A percentile compares a stretch with the other conserved stretches of the same genome.
These are phyloP conservation scores for Megastigmus dorsalis DNA, from an alignment of 2,888 invertebrate species.

Conservation along the genomic window DNA sequence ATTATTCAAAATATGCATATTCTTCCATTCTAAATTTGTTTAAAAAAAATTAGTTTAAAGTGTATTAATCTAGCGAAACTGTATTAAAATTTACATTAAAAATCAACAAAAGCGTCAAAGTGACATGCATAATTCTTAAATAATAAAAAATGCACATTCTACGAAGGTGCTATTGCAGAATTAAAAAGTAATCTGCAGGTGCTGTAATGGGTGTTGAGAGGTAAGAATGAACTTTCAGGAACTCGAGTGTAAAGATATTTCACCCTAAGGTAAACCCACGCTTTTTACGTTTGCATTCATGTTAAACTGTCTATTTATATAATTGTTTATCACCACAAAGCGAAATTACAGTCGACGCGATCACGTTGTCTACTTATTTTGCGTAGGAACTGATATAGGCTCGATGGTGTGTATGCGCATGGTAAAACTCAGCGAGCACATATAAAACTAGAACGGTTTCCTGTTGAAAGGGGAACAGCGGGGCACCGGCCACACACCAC, in stretches of 20 bases:
- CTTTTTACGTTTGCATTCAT: neutral
- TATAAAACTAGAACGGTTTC: conserved; percentile 42
- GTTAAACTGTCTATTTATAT: conserved; percentile 25
- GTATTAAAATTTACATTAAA: too few relatives aligned
- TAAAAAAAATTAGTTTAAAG: too few relatives aligned
- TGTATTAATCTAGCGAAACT: too few relatives aligned
- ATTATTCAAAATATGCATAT: too few relatives aligned
- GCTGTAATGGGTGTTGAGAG: neutral
- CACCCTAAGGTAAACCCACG: conserved; percentile 7
- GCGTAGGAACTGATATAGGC: conserved; percentile 39
- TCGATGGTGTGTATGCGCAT: neutral
- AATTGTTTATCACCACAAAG: conserved; percentile 33
- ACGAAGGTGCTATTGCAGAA: neutral
- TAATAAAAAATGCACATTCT: too few relatives aligned
- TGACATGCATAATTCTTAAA: too few relatives aligned
- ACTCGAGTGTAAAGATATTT: neutral
- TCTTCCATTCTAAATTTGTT: too few relatives aligned
- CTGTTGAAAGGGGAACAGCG: conserved; percentile 37
- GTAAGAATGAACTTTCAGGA: neutral
- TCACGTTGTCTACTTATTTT: conserved; percentile 32
- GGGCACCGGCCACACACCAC: neutral
- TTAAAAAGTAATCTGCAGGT: neutral
- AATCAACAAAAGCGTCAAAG: too few relatives aligned
- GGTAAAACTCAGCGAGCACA: neutral
- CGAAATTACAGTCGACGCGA: conserved; percentile 17